Conservation (phyloP, 2,797 vertebrate genomes). For the Poeciliopsis paucimaculata region DNA sequence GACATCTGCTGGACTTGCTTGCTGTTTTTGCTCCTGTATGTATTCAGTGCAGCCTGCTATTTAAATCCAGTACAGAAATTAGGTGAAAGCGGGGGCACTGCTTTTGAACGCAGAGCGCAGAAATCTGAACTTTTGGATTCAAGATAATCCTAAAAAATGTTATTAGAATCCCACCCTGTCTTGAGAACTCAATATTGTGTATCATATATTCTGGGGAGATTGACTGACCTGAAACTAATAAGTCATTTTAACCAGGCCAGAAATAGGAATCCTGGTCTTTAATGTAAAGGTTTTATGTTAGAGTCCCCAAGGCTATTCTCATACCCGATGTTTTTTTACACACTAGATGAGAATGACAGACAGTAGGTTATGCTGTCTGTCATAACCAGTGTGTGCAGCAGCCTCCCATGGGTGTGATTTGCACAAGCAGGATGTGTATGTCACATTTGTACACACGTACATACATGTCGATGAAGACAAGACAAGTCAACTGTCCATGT, state of each 20-base stretch:
- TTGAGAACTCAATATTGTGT: not conserved
- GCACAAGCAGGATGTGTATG: slow-evolving; percentile 16
- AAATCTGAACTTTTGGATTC: not conserved
- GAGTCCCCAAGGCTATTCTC: not conserved
- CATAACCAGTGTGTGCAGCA: slow-evolving; percentile 4
- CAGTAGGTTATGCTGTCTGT: slow-evolving; percentile 5
- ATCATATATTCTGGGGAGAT: not conserved
- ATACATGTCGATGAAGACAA: slow-evolving; percentile 41
- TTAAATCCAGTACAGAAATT: not conserved
- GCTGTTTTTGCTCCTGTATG: not conserved
- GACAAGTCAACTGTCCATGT: slow-evolving; percentile 56
- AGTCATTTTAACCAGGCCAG: slow-evolving; percentile 42
- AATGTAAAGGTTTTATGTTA: slow-evolving; percentile 20
- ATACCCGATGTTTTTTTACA: not conserved
- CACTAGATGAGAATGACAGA: slow-evolving; percentile 10
- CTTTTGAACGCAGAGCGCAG: not conserved
- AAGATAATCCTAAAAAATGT: not conserved
- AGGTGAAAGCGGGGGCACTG: not conserved
- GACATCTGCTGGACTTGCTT: not conserved
- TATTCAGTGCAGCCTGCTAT: not conserved
- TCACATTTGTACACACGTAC: slow-evolving; percentile 13
- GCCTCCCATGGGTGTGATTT: slow-evolving; percentile 26
- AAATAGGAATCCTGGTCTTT: slow-evolving; percentile 9
- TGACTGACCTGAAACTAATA: slow-evolving; percentile 69
- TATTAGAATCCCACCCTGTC: not conserved